These are phyloP conservation scores for Buteo buteo DNA, from an alignment of 2,113 vertebrate genomes.

Conservation along the genomic window DNA sequence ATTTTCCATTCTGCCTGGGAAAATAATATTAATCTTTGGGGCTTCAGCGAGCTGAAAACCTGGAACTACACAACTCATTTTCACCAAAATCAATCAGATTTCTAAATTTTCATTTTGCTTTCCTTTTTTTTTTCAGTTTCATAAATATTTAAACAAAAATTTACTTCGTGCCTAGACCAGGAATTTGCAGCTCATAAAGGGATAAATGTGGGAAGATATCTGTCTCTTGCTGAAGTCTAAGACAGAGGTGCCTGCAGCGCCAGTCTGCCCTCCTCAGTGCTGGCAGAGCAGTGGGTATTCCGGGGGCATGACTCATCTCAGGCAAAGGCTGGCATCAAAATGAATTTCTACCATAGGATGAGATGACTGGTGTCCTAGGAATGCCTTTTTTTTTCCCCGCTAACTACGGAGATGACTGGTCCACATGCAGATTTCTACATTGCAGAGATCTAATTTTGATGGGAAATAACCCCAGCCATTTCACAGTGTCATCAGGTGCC, in stretches of 20 bases:
- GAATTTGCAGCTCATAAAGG: not conserved
- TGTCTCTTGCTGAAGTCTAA: not conserved
- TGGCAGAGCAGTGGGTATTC: not conserved
- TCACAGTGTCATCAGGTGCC: not conserved
- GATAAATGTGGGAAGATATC: not conserved
- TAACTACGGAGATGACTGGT: not conserved
- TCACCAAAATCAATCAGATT: not conserved
- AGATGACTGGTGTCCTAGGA: not conserved
- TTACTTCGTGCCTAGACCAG: not conserved
- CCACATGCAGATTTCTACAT: not conserved
- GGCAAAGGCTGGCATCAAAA: not conserved
- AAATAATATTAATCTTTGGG: not conserved
- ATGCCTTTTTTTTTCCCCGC: not conserved
- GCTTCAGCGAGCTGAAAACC: not conserved
- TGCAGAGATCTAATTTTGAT: too few relatives aligned
- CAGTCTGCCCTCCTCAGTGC: not conserved
- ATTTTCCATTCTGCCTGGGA: not conserved
- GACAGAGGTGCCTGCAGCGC: not conserved
- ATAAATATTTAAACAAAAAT: not conserved
- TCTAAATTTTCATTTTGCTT: not conserved
- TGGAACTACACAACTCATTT: not conserved
- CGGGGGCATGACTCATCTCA: rapidly evolving
- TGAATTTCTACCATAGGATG: not conserved
- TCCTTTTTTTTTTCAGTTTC: not conserved
- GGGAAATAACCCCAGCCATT: not conserved